A percentile compares a stretch with the other conserved stretches of the same genome.
Conservation (phyloP, 2,113 vertebrate species). For the Ibidorhyncha struthersii region DNA sequence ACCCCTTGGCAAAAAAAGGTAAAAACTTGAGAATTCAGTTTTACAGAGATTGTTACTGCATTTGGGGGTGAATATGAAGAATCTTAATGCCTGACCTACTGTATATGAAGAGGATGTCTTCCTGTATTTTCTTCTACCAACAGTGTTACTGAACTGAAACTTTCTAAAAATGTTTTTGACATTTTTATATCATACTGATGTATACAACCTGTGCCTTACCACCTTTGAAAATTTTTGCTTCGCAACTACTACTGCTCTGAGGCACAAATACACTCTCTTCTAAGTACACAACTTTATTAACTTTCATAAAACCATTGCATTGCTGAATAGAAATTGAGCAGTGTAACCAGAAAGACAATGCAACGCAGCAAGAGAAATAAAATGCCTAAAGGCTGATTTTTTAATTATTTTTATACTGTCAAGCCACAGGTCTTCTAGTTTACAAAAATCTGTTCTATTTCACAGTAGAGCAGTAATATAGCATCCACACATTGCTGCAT, state of each 20-base stretch:
- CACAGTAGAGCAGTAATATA: background rate
- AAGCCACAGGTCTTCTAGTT: background rate
- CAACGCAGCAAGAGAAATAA: background rate
- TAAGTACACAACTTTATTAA: background rate
- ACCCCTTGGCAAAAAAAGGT: background rate
- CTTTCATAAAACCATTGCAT: background rate
- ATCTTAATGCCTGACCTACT: background rate
- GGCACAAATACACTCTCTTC: background rate
- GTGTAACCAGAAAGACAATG: background rate
- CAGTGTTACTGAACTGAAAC: background rate
- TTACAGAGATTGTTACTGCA: background rate
- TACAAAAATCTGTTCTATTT: background rate
- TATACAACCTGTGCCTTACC: background rate
- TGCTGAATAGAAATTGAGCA: background rate
- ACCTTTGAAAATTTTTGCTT: background rate
- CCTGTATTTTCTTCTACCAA: background rate
- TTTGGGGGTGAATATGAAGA: background rate
- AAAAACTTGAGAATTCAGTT: background rate
- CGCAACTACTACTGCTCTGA: background rate
- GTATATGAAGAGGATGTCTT: background rate
- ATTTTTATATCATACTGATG: background rate
- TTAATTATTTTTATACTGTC: background rate
- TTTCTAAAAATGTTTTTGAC: background rate
- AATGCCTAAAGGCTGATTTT: background rate
- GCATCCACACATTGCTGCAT: background rate